phyloP scores from a whole-genome alignment of 2,113 vertebrate genomes.

The Phylloscopus trochilus region DNA sequence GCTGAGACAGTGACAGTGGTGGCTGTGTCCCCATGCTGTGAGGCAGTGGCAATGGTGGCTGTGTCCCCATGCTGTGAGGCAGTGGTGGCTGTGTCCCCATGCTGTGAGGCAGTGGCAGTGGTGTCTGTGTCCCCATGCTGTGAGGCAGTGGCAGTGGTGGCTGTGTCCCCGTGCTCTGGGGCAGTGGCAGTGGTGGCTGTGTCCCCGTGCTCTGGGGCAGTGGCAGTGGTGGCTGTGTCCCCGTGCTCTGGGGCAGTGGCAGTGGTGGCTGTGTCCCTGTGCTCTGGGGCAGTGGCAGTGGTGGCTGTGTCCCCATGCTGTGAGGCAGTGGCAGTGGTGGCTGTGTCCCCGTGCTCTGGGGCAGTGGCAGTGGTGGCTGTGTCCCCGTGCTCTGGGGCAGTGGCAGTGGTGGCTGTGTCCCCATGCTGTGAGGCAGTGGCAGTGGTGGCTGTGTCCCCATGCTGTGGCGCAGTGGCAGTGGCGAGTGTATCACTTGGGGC shows the following conservation, averaged over 20 bases:
- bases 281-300: too few relatives aligned
- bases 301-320: too few relatives aligned
- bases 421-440: background rate
- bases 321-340: background rate
- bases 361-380: background rate
- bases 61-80: too few relatives aligned
- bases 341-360: background rate
- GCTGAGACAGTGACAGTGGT: too few relatives aligned
- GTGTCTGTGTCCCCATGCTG: background rate
- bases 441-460: background rate
- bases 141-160: background rate
- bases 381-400: background rate
- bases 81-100: too few relatives aligned
- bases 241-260: background rate
- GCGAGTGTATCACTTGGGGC: fast-evolving
- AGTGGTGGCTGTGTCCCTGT: too few relatives aligned
- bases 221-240: background rate
- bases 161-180: too few relatives aligned
- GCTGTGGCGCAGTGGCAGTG: background rate
- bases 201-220: background rate
- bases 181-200: too few relatives aligned
- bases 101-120: too few relatives aligned
- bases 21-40: too few relatives aligned
- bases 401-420: background rate
- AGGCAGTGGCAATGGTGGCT: too few relatives aligned